Percentiles rank a stretch among this genome's conserved stretches.
Evolutionary conservation across 2,888 invertebrate species (phyloP).

Genomic region (Leptinotarsa juncta): DNA sequence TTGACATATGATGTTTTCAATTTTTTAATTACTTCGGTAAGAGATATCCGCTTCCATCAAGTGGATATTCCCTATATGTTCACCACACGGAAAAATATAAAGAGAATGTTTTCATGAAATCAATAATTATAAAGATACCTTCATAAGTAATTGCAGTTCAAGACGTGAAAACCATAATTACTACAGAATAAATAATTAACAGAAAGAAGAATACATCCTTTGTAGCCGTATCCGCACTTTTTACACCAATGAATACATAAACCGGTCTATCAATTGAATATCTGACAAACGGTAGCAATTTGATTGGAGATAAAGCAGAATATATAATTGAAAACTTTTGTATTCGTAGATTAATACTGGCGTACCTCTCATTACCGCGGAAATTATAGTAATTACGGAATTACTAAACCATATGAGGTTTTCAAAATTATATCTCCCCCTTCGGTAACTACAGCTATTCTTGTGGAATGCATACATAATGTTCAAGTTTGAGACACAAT

Average conservation of each 20-base stretch:
- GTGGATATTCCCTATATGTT: not conserved
- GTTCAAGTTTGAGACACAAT: conserved; percentile 19
- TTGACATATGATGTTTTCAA: not conserved
- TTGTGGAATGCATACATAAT: conserved; percentile 23
- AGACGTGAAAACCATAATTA: not conserved
- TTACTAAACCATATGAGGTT: conserved; percentile 28
- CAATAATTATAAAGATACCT: not conserved
- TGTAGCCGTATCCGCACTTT: not conserved
- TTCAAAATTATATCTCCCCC: conserved; percentile 27
- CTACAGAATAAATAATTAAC: not conserved
- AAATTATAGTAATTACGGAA: conserved; percentile 22
- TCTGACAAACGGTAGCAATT: conserved; percentile 22
- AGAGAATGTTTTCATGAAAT: not conserved
- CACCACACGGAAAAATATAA: not conserved
- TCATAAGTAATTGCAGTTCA: not conserved
- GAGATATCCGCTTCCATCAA: not conserved
- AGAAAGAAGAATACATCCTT: not conserved
- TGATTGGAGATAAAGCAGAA: conserved; percentile 8
- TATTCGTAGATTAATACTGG: conserved; percentile 15
- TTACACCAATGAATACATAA: not conserved
- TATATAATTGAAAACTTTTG: conserved; percentile 23
- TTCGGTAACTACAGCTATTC: conserved; percentile 23
- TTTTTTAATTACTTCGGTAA: not conserved
- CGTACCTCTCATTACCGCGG: not conserved
- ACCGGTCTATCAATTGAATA: conserved; percentile 12